A percentile compares a stretch with the other conserved stretches of the same genome.
These are phyloP conservation scores for Poeciliopsis prolifica DNA, from an alignment of 2,113 vertebrate genomes.

Conservation along the genomic window DNA sequence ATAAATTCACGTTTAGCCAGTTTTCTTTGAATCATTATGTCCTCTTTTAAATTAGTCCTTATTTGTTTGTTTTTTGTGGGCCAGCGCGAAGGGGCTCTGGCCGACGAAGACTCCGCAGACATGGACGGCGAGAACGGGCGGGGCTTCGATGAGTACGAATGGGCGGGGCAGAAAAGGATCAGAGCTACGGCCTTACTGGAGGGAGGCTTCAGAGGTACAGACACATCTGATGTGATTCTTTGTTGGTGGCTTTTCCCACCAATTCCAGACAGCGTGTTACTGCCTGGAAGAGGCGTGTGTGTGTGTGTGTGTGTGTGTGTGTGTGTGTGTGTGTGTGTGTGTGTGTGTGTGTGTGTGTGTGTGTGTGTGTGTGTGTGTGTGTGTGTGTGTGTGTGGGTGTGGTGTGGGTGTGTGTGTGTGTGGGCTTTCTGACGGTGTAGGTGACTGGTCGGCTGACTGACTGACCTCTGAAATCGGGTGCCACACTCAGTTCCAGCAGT, in stretches of 20 bases:
- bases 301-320: too few relatives aligned
- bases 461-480: neutral
- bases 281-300: neutral
- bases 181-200: conserved; percentile 95
- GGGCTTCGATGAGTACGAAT: conserved; percentile 98
- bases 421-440: neutral
- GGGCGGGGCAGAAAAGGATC: conserved; percentile 99
- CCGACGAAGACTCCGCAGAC: conserved; percentile 94
- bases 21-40: neutral
- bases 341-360: too few relatives aligned
- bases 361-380: too few relatives aligned
- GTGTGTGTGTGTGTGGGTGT: too few relatives aligned
- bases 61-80: conserved; percentile 43
- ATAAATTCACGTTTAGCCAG: neutral
- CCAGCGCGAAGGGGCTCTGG: conserved; percentile 93
- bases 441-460: conserved; percentile 1
- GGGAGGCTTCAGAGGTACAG: conserved; percentile 94
- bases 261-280: neutral
- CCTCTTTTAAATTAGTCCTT: neutral
- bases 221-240: neutral
- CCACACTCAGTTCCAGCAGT: conserved; percentile 11
- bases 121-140: conserved; percentile 93
- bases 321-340: too few relatives aligned
- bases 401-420: neutral
- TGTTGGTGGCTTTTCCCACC: conserved; percentile 1